A percentile compares a stretch with the other conserved stretches of the same genome.
phyloP scores from a whole-genome alignment of 2,113 vertebrate species.

The Vulpes lagopus region DNA sequence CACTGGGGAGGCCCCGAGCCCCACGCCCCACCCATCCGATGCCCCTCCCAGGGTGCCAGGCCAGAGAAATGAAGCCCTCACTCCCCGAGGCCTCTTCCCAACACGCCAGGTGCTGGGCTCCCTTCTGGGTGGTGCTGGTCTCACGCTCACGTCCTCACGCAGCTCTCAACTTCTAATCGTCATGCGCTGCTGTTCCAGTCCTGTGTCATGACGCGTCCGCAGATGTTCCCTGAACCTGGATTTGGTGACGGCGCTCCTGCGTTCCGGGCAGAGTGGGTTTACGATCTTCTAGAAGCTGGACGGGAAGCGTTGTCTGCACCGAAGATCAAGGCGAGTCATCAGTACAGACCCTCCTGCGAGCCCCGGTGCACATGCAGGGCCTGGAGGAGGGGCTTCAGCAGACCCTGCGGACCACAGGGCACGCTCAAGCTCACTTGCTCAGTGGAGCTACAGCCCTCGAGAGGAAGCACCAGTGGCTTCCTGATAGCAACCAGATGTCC shows the following conservation, averaged over 20 bases:
- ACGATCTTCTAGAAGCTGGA: too few relatives aligned
- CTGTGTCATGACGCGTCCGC: background rate
- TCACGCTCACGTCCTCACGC: background rate
- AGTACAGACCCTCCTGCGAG: background rate
- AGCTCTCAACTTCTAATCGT: background rate
- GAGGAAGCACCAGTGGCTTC: too few relatives aligned
- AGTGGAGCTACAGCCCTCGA: background rate
- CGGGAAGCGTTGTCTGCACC: fast-evolving
- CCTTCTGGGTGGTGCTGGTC: background rate
- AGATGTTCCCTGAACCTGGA: background rate
- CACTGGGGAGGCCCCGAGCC: background rate
- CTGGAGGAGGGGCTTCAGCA: background rate
- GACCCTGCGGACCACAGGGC: fast-evolving
- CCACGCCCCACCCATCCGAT: too few relatives aligned
- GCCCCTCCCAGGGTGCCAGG: background rate
- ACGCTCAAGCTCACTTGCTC: background rate
- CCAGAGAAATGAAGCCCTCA: background rate
- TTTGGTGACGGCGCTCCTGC: fast-evolving
- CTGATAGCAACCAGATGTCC: background rate
- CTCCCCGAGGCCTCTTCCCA: background rate
- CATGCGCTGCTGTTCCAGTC: background rate
- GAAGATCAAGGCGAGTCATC: fast-evolving
- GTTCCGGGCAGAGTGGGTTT: fast-evolving
- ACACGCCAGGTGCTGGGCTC: fast-evolving
- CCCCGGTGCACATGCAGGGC: background rate